These are phyloP conservation scores for Drosophila mojavensis DNA, from an alignment of 1,140 invertebrate species.

Conservation along the genomic window DNA sequence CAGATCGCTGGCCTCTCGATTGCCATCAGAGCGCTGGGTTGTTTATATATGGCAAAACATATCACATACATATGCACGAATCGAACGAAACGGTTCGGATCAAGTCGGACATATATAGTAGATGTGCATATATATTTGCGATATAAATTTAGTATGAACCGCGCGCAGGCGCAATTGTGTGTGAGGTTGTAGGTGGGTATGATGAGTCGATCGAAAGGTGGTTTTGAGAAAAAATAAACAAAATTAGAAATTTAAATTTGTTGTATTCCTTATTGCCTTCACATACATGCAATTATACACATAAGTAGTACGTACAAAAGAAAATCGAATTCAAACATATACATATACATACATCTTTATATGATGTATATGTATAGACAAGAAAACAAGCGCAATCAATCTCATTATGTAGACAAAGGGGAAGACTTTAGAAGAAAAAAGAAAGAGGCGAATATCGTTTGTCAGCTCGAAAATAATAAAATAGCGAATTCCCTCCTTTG, in stretches of 20 bases:
- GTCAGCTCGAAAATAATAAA: conserved; percentile 18
- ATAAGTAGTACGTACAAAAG: conserved; percentile 23
- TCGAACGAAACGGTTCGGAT: conserved; percentile 16
- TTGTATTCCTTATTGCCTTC: conserved; percentile 25
- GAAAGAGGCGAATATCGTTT: conserved; percentile 67
- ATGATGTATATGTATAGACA: conserved; percentile 9
- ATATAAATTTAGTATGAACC: conserved; percentile 35
- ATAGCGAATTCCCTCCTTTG: conserved; percentile 4
- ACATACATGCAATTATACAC: conserved; percentile 18
- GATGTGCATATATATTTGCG: conserved; percentile 25
- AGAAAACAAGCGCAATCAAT: conserved; percentile 41
- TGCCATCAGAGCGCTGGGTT: conserved; percentile 70
- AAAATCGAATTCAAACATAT: conserved; percentile 18
- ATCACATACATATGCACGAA: conserved; percentile 26
- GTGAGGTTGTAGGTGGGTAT: conserved; percentile 74
- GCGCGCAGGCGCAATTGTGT: conserved; percentile 51
- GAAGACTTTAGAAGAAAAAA: conserved; percentile 49
- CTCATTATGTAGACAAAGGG: conserved; percentile 15
- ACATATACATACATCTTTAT: not conserved
- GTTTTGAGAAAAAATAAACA: conserved; percentile 68
- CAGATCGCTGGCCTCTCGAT: conserved; percentile 79
- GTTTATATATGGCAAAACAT: conserved; percentile 23
- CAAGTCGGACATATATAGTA: conserved; percentile 38
- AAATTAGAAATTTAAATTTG: conserved; percentile 72
- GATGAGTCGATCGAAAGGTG: conserved; percentile 78